Evolutionary conservation across 2,113 vertebrate species (phyloP), one percentile per base, ranked within the genome.

Genomic region (Limanda limanda): DNA sequence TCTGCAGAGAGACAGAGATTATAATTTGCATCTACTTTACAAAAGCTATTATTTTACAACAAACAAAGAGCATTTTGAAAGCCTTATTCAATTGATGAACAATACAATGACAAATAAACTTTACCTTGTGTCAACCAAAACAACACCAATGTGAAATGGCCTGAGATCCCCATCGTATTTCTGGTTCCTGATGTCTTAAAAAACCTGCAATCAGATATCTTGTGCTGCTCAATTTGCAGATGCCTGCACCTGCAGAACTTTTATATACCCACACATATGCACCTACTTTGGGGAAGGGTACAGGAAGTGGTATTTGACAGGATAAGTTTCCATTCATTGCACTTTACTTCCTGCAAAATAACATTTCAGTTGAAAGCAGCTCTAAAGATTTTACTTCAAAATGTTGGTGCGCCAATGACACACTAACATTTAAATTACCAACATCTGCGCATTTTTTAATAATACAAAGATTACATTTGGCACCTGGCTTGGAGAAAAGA

Each of bases 281-380:
- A 24, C 23, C 55, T 55, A 20, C 9, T 27, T 24, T 25, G 9
- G 15, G 3, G 59, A 13, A 3, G 25, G 45, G 56, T 12, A 69
- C 83, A 93, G 93, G 93, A 94, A 86, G 91, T 90, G 92, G 90
- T 68, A 9, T 42, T 40, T 10, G 10, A 57, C 77, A 78, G 60
- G 54, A 71, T 72, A 77, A 83, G 7, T 84, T 92, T 91, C 81
- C 88, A 90, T 71, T 25, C 3, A 17, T 42, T 62, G 74, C 79
- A 91, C 17, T 78, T 86, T 64, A 75, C 79, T 81, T 86, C 70
- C 82, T 89, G 81, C 5, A 76, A 63, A 78, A 55, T 18, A 17
- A 37, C 24, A 62, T 11, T 58, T 78, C 60, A 45, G 67, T 51
- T 67, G 27, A 52, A 52, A 62, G 20, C 21, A 5, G 11, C 5